Conservation (phyloP, 2,113 vertebrate species). For the Miniopterus natalensis region DNA sequence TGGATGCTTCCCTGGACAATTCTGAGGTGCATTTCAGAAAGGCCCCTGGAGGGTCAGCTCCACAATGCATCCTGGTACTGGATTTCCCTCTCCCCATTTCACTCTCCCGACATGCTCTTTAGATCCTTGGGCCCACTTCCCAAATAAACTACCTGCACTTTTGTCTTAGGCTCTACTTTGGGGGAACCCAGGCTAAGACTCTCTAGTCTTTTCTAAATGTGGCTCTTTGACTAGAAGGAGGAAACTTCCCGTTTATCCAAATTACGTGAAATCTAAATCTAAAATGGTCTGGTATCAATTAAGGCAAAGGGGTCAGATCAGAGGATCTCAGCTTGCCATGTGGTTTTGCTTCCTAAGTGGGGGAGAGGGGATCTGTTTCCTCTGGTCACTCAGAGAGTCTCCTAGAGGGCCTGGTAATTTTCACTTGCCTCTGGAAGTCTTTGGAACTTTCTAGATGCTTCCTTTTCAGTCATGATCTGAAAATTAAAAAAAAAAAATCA, state of each 20-base stretch:
- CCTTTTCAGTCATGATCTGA: conserved; percentile 29
- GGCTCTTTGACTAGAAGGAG: neutral
- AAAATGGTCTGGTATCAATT: neutral
- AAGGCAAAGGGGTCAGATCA: neutral
- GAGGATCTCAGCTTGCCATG: neutral
- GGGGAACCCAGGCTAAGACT: neutral
- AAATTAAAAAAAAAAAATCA: neutral
- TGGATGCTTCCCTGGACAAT: neutral
- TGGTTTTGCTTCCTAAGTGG: neutral
- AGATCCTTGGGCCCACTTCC: neutral
- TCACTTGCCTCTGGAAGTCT: neutral
- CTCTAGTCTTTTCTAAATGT: neutral
- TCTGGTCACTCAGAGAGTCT: neutral
- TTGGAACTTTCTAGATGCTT: neutral
- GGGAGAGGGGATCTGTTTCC: neutral
- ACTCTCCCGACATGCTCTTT: neutral
- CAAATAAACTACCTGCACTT: neutral
- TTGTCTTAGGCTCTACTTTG: neutral
- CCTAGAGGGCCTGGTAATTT: neutral
- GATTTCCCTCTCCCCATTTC: neutral
- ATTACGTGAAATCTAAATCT: neutral
- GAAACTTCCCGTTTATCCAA: neutral
- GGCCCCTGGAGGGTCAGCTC: neutral
- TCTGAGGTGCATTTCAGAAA: neutral
- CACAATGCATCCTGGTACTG: neutral